Conservation (phyloP, 2,113 vertebrate species). For the Girardinichthys multiradiatus region DNA sequence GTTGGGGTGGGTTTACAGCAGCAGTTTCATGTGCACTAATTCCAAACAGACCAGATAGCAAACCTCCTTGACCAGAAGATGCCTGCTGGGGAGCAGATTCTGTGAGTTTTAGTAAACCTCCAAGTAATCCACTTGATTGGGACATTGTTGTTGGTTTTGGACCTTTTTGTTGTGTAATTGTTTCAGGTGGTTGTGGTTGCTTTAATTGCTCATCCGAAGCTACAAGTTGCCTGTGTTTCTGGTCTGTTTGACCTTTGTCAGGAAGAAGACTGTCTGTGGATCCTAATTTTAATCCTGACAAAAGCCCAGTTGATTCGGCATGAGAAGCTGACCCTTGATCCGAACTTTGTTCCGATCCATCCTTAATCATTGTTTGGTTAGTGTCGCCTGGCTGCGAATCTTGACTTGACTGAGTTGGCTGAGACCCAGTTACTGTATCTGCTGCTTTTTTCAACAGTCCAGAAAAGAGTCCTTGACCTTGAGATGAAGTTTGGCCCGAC, state of each 20-base stretch:
- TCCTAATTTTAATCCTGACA: slow-evolving; percentile 33
- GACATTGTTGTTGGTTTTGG: slow-evolving; percentile 32
- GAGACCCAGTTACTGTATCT: slow-evolving; percentile 64
- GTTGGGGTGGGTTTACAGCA: slow-evolving; percentile 39
- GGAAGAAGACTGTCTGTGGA: slow-evolving; percentile 25
- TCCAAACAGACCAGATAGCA: slow-evolving; percentile 80
- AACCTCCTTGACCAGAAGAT: slow-evolving; percentile 67
- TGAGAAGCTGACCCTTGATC: slow-evolving; percentile 18
- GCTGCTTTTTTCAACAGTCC: slow-evolving; percentile 73
- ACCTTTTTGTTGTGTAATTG: slow-evolving; percentile 28
- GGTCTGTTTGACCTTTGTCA: slow-evolving; percentile 27
- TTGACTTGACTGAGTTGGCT: slow-evolving; percentile 39
- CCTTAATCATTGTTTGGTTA: slow-evolving; percentile 21
- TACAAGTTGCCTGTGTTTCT: slow-evolving; percentile 25
- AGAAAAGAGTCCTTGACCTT: slow-evolving; percentile 66
- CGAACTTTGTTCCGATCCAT: slow-evolving; percentile 22
- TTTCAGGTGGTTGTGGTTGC: slow-evolving; percentile 43
- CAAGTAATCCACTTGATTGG: slow-evolving; percentile 70
- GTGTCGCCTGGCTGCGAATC: slow-evolving; percentile 22
- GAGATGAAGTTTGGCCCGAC: slow-evolving; percentile 34
- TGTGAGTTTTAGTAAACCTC: slow-evolving; percentile 69
- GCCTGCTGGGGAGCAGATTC: slow-evolving; percentile 57
- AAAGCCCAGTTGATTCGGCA: slow-evolving; percentile 47
- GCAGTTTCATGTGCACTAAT: slow-evolving; percentile 75
- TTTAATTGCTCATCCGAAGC: slow-evolving; percentile 33